Evolutionary conservation across 2,113 vertebrate genomes (phyloP), one percentile per base, ranked within the genome.

Genomic region (Rhineura floridana): DNA sequence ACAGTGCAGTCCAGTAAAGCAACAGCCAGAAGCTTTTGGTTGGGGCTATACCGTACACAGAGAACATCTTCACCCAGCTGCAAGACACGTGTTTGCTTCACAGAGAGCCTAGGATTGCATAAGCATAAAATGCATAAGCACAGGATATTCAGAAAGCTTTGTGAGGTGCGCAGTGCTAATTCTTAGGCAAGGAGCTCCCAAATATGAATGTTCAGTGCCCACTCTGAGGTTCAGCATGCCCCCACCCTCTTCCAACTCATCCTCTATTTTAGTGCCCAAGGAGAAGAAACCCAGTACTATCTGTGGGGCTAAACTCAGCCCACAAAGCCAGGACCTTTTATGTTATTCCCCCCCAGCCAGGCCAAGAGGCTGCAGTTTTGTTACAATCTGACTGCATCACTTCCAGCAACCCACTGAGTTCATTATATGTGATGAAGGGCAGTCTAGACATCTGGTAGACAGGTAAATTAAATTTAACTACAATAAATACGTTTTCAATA

Each of bases 21-120:
- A 44, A 97, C 97, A 2, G 98, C 98, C 93, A 99, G 87, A 87
- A 99, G 95, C 13, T 98, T 97, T 87, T 98, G 97, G 88, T 97
- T 96, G 25, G 98, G 99, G 91, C 98, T 98, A 89, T 97, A 97
- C 81, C 97, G 96, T 86, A 99, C 98, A 87, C 98, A 98, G 67
- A 99, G 94, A 17, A 99, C 98, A 0, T 99, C 99, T 84, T 99
- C 98, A 82, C 99, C 99, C 93, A 99, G 91, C 93, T 99, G 98
- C 87, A 99, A 96, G 3, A 97, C 87, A 0, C 98, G 98, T 0
- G 96, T 97, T 19, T 98, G 98, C 76, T 97, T 99, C 95, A 99
- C 84, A 1, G 98, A 98, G 78, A 99, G 97, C 85, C 98, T 97
- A 55, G 91, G 2, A 19, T 30, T 6, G 15, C 55, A 52, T 48